Conservation (phyloP, 1,140 invertebrate species). For the Bombus affinis region DNA sequence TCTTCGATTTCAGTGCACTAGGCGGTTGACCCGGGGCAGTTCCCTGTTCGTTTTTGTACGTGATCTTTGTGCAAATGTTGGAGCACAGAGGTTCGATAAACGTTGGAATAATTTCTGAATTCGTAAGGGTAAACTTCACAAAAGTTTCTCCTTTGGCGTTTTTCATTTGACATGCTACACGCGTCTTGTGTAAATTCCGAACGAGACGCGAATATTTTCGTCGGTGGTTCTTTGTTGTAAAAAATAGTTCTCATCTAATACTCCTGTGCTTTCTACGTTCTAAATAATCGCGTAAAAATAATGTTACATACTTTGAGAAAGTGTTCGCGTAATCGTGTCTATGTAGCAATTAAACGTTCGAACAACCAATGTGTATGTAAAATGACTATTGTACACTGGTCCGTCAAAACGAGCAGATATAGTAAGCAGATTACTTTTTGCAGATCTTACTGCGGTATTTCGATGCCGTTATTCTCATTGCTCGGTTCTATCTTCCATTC, state of each 20-base stretch:
- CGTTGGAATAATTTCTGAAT: slow-evolving; percentile 39
- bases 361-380: not conserved
- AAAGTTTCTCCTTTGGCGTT: slow-evolving; percentile 15
- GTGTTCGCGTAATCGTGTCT: not conserved
- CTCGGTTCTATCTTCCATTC: slow-evolving; percentile 14
- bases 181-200: not conserved
- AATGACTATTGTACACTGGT: not conserved
- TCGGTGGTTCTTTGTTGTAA: not conserved
- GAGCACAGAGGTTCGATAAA: slow-evolving; percentile 2
- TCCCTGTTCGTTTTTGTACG: slow-evolving; percentile 30
- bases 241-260: not conserved
- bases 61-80: slow-evolving; percentile 31
- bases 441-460: not conserved
- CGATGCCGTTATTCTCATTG: slow-evolving; percentile 11
- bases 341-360: not conserved
- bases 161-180: not conserved
- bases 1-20: not conserved
- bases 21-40: slow-evolving; percentile 19
- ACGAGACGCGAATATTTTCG: not conserved
- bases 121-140: slow-evolving; percentile 16
- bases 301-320: too few relatives aligned
- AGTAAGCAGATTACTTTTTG: not conserved
- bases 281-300: not conserved
- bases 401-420: not conserved
- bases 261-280: not conserved